Percentiles rank a stretch among this genome's conserved stretches.
phyloP scores from a whole-genome alignment of 2,888 invertebrate genomes.

The Sarcophaga subvicina region DNA sequence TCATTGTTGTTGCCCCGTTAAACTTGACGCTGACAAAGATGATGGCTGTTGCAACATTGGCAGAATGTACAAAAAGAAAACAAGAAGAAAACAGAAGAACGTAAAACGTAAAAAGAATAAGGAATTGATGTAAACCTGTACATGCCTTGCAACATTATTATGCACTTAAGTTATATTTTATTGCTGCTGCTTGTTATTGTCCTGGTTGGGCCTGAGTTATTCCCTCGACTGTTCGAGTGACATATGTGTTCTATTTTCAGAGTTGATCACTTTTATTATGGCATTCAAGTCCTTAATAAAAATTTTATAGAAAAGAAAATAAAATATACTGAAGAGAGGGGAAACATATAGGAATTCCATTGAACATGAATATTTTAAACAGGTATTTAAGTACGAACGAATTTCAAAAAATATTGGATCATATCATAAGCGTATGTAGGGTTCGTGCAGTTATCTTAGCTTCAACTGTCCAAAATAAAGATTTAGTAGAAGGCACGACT shows the following conservation, averaged over 20 bases:
- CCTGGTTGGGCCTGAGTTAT: not conserved
- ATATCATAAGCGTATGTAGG: no score
- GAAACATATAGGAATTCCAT: no score
- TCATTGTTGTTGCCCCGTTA: conserved; percentile 67
- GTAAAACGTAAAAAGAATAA: not conserved
- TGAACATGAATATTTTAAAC: no score
- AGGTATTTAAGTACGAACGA: no score
- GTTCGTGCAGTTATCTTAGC: no score
- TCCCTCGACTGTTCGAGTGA: conserved; percentile 17
- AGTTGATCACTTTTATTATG: conserved; percentile 57
- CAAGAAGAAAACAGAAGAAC: not conserved
- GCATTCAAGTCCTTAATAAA: conserved; percentile 1
- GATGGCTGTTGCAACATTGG: conserved; percentile 50
- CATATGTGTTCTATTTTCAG: conserved; percentile 40
- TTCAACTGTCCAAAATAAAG: no score
- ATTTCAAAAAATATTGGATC: no score
- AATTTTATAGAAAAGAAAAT: not conserved
- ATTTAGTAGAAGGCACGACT: no score
- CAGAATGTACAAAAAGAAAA: conserved; percentile 3
- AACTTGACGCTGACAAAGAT: conserved; percentile 58
- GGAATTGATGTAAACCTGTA: conserved; percentile 27
- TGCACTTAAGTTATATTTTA: conserved; percentile 61
- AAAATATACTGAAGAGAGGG: not conserved
- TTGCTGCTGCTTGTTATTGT: not conserved
- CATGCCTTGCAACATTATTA: conserved; percentile 62